Percentiles rank a stretch among this genome's conserved stretches.
Evolutionary conservation across 92 coral and sea anemone species (phyloP).

Genomic region (Phenganax marumi): DNA sequence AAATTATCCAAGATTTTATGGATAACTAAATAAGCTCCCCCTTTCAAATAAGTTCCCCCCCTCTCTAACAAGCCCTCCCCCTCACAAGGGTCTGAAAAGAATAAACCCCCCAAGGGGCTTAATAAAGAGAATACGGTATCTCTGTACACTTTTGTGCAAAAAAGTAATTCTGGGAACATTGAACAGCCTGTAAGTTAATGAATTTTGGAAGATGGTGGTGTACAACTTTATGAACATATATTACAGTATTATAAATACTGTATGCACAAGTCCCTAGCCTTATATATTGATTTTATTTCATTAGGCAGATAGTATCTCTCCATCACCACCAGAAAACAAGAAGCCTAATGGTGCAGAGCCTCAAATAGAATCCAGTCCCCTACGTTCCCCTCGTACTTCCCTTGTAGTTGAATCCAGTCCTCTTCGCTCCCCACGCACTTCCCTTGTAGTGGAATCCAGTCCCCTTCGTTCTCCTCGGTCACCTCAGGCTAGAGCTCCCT

Average conservation of each 20-base stretch:
- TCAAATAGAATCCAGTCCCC: background rate
- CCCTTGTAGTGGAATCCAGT: background rate
- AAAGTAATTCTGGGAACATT: background rate
- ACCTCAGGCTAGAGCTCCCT: background rate
- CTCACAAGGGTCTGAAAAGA: no score
- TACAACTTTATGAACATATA: background rate
- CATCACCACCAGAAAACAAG: background rate
- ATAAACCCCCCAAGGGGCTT: no score
- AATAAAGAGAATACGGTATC: no score
- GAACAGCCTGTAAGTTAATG: background rate
- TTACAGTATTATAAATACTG: background rate
- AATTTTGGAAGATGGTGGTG: background rate
- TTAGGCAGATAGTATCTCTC: constrained; percentile 14
- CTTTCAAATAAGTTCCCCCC: no score
- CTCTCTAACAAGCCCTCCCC: no score
- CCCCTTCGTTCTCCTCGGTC: background rate
- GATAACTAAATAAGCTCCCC: no score
- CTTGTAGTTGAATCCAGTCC: background rate
- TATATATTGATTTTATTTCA: background rate
- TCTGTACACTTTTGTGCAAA: no score
- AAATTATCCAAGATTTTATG: no score
- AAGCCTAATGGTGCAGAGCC: background rate
- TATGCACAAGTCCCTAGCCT: background rate
- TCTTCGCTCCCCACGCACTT: background rate
- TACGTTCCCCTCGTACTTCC: background rate